phyloP scores from a whole-genome alignment of 2,797 vertebrate species.

The Loris lydekkerianus region DNA sequence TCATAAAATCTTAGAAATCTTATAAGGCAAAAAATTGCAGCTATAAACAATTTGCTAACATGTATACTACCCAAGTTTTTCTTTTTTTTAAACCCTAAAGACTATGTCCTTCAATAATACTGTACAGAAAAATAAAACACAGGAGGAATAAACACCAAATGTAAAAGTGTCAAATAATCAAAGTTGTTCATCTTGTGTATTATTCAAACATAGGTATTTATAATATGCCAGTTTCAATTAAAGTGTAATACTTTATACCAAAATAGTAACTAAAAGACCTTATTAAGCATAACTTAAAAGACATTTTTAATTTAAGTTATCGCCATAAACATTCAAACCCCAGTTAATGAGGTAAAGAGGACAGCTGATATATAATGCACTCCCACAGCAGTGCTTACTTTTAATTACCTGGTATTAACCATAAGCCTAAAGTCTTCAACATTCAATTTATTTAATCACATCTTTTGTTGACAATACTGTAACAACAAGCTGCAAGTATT shows the following conservation, averaged over 20 bases:
- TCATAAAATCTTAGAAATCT: conserved; percentile 64
- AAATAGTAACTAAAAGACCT: conserved; percentile 87
- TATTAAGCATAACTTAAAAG: conserved; percentile 88
- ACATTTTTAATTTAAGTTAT: conserved; percentile 90
- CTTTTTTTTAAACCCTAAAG: conserved; percentile 39
- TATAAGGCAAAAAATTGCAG: not conserved
- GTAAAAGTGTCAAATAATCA: conserved; percentile 77
- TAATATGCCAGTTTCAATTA: conserved; percentile 87
- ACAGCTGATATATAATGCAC: conserved; percentile 89
- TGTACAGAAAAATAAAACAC: conserved; percentile 52
- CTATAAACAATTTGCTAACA: conserved; percentile 34
- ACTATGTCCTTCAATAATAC: conserved; percentile 26
- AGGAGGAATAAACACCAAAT: conserved; percentile 51
- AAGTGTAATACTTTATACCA: conserved; percentile 85
- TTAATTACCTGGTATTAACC: conserved; percentile 92
- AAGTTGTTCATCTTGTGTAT: conserved; percentile 78
- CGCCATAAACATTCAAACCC: conserved; percentile 90
- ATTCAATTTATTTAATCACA: conserved; percentile 91
- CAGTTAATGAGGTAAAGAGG: conserved; percentile 90
- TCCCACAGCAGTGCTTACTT: conserved; percentile 91
- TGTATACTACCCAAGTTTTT: conserved; percentile 19
- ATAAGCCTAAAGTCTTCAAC: conserved; percentile 89
- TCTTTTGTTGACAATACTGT: conserved; percentile 89
- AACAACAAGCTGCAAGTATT: conserved; percentile 86
- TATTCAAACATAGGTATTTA: conserved; percentile 84